phyloP scores from a whole-genome alignment of 2,113 vertebrate species.

The Leptosomus discolor region DNA sequence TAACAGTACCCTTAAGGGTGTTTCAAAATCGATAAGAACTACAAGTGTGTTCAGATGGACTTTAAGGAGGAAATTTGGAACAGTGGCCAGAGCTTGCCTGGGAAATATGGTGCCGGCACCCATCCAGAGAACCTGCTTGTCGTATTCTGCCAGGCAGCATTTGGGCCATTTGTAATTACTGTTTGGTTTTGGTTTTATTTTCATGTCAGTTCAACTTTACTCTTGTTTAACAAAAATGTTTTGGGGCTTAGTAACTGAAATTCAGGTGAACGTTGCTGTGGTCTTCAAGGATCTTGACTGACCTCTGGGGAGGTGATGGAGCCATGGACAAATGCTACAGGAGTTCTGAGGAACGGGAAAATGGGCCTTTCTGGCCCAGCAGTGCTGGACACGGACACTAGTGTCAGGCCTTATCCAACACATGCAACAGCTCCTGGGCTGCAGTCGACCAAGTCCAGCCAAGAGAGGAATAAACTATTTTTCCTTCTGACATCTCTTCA shows the following conservation, averaged over 20 bases:
- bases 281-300: neutral
- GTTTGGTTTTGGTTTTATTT: neutral
- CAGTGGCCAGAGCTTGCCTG: neutral
- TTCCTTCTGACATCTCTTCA: neutral
- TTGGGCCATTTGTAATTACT: neutral
- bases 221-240: neutral
- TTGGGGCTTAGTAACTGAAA: neutral
- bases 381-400: neutral
- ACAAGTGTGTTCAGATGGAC: neutral
- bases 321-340: neutral
- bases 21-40: neutral
- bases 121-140: neutral
- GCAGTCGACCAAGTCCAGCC: neutral
- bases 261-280: fast-evolving
- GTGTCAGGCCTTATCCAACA: neutral
- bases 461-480: neutral
- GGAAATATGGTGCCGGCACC: fast-evolving
- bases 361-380: neutral
- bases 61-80: neutral
- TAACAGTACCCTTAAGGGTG: neutral
- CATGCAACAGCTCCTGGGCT: neutral
- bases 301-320: neutral
- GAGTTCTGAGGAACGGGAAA: neutral
- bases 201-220: neutral
- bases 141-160: neutral